Evolutionary conservation across 2,113 vertebrate species (phyloP), one percentile per base, ranked within the genome.

Genomic region (Puma concolor): DNA sequence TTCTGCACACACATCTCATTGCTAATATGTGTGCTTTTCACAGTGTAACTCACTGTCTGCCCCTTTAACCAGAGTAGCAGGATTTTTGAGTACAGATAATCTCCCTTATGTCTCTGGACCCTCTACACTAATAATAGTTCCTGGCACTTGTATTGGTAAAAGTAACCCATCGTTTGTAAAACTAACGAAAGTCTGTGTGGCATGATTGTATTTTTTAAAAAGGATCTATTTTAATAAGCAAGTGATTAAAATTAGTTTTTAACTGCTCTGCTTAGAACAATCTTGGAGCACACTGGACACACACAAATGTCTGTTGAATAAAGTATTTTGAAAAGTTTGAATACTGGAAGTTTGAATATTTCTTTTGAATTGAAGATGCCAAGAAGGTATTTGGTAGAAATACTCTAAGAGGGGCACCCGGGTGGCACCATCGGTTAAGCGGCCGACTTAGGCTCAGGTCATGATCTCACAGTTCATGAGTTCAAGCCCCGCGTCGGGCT

Each of bases 371-470:
- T 67, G 63, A 93, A 90, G 52, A 52, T 44, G 36, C 60, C 44
- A 80, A 52, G 74, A 80, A 96, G 92, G 88, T 44, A 89, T n/a
- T 25, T 72, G 57, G 23, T 48, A 92, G 89, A 96, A 91, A 74
- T 64, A 94, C 50, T 85, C 60, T 88, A 72, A 82, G 60, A 84
- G 54, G 54, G 54, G 54, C 19, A 4, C 54, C 19, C 2, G 15
- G 54, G 54, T 21, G 6, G 54, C 54, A 21, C 17, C 7, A 7
- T 57, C 2, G 2, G 15, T 19, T 57, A 21, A 57, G 54, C 54
- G 0, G 54, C 54, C 1, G 17, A 57, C 54, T 57, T 57, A 17
- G 19, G 54, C 54, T 57, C 54, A 57, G 54, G 54, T 57, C 6
- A 21, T 57, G 54, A 57, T 57, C 54, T 57, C 54, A 57, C 54